phyloP scores from a whole-genome alignment of 2,888 invertebrate species.

The Xestia c-nigrum region DNA sequence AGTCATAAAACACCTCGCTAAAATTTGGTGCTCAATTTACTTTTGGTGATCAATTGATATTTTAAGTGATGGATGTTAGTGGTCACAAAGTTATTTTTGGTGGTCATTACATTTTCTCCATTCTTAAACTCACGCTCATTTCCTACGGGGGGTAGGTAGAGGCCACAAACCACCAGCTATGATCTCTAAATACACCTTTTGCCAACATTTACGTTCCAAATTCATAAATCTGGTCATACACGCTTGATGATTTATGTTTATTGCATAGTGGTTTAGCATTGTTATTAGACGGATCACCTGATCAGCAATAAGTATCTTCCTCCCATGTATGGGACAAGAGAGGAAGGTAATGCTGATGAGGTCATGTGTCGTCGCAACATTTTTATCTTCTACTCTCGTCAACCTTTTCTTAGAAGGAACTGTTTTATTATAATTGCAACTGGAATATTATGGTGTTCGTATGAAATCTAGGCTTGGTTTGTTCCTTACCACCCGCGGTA shows the following conservation, averaged over 20 bases:
- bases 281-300: not conserved
- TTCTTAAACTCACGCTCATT: too few species aligned
- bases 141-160: too few species aligned
- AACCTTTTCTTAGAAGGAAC: not conserved
- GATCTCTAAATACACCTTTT: too few species aligned
- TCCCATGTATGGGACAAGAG: too few species aligned
- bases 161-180: too few species aligned
- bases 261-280: not conserved
- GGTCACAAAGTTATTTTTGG: too few species aligned
- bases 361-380: not conserved
- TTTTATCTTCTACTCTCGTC: not conserved
- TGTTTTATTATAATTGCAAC: not conserved
- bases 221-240: not conserved
- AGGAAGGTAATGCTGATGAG: too few species aligned
- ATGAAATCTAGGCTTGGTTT: not conserved
- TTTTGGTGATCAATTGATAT: too few species aligned
- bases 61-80: too few species aligned
- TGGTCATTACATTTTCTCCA: not conserved
- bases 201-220: too few species aligned
- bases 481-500: not conserved
- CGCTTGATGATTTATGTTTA: not conserved
- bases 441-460: not conserved
- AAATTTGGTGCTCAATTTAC: too few species aligned
- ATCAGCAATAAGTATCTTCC: not conserved
- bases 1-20: too few species aligned